Conservation (phyloP, 2,113 vertebrate species). For the pig (Sus scrofa) region T2T-Sscrofa CM000819.6:119996001-119996500, state of each 20-base stretch:
- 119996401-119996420: not conserved
- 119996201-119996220: not conserved
- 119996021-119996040: rapidly evolving
- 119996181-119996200: not conserved
- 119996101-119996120: not conserved
- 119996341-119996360: too few relatives aligned
- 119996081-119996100: not conserved
- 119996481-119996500: not conserved
- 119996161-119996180: not conserved
- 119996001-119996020: rapidly evolving
- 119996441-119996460: not conserved
- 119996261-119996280: not conserved
- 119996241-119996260: not conserved
- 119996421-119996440: not conserved
- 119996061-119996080: not conserved
- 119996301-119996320: not conserved
- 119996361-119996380: not conserved
- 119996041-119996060: not conserved
- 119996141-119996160: not conserved
- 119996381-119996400: not conserved
- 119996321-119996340: not conserved
- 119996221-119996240: not conserved
- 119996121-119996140: not conserved
- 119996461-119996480: not conserved
- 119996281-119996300: not conserved